Evolutionary conservation across 2,113 vertebrate species (phyloP), one percentile per base, ranked within the genome.

Genomic region (Leptobrachium leishanense): DNA sequence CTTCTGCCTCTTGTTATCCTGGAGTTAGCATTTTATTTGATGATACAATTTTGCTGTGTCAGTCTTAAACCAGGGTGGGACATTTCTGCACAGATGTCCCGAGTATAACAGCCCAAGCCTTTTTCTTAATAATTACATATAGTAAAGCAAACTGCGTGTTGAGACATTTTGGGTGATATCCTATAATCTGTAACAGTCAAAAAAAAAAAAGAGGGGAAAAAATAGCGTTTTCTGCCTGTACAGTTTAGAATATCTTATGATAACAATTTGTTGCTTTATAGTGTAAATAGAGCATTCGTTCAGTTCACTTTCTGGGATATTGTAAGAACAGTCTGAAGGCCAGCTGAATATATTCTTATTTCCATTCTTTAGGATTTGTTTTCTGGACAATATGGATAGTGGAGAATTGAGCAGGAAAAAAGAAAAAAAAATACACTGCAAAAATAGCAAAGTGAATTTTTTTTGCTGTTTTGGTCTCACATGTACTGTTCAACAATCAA

Each of bases 41-140:
- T 77, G 31, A 31, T 57, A 62, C 6, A 68, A 10, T 69, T 59
- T 15, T 69, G 75, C 75, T 69, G 54, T 69, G 75, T 69, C 41
- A 71, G 54, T 70, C 50, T 46, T 62, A 42, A 40, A 59, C 59
- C 50, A 5, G 68, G 76, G 76, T 70, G 67, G 68, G 57, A 53
- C 13, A 54, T 62, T 50, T 71, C 53, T 67, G 10, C 57, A 69
- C 76, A 71, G 67, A 55, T 77, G 76, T 64, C 62, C n/a, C 2
- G 2, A 40, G 53, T 42, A 31, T 40, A 68, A 10, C 42, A 76
- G 13, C 44, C 70, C 50, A 53, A 46, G 7, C 42, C 59, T 77
- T 63, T 44, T 31, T 20, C n/a, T 42, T 70, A 77, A 39, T 69
- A 69, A 50, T 50, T 50, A 50, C 46, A 50, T 50, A 5, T 50